Base-by-base conservation (phyloP, 2,888 invertebrate species). In the Urechis unicinctus region DNA sequence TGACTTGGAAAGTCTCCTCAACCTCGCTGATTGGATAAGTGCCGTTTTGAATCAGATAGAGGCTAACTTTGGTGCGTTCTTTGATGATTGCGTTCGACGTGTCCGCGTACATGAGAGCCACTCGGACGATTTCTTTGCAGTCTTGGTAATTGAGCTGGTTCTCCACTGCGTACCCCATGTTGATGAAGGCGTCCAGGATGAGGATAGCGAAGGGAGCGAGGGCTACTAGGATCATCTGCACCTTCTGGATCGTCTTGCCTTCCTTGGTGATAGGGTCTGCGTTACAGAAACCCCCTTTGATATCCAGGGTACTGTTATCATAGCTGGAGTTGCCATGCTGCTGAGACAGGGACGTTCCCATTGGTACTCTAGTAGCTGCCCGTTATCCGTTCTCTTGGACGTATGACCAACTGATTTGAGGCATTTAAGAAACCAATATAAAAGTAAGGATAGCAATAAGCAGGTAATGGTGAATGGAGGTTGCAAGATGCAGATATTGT, bases 231-330 rank as follows among this genome's bases (percentile, higher is more conserved):
- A 63, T 43, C 60, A 63, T 63, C 60, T 63, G 59, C 17, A 55
- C 58, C 66, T 65, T 68, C 61, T 68, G 68, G 22, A 67, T 59
- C 26, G 64, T 54, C 49, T 68, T 65, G 1, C 69, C 69, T 13
- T 58, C 46, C 25, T 51, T 52, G 3, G 64, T 64, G 52, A 64
- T 63, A 2, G 64, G 62, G 44, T 64, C 64, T 9, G 64, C 64
- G 24, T 60, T 60, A 47, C 64, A 64, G 24, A 63, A 48, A 6
- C 61, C 58, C 0, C 61, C 43, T 29, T 57, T 57, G 47, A 64
- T 60, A 48, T 64, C 61, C 42, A 55, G 48, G 4, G 52, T 36
- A 36, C 36, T 36, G n/a, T n/a, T n/a, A n/a, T n/a, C n/a, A n/a
- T n/a, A n/a, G n/a, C n/a, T n/a, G n/a, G n/a, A n/a, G n/a, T n/a